Evolutionary conservation across 2,113 vertebrate genomes (phyloP).

Genomic region (Centropus unirufus): DNA sequence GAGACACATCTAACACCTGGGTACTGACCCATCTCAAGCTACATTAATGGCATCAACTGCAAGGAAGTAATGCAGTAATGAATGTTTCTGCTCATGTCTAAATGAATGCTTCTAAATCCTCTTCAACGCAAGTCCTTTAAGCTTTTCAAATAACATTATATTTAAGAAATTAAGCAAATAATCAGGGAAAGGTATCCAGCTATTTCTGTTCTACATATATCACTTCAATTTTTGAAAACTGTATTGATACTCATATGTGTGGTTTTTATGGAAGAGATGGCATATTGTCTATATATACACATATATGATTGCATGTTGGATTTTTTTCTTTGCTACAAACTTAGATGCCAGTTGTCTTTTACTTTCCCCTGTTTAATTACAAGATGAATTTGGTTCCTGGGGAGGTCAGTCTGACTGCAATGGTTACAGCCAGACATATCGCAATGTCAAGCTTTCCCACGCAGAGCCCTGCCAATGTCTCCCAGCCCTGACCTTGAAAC

Average conservation of each 20-base stretch:
- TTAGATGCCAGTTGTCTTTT: not conserved
- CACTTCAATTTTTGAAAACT: not conserved
- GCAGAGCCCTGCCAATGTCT: not conserved
- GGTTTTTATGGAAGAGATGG: not conserved
- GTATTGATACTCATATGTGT: fast-evolving
- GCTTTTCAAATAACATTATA: not conserved
- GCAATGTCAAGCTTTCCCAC: conserved; percentile 31
- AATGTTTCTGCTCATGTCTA: not conserved
- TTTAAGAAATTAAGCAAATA: not conserved
- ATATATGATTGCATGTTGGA: not conserved
- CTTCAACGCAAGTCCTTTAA: not conserved
- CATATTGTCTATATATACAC: not conserved
- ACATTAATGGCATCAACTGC: not conserved
- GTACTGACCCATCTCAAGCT: not conserved
- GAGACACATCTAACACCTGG: not conserved
- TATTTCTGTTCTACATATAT: not conserved
- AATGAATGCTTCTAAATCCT: not conserved
- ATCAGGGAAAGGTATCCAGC: not conserved
- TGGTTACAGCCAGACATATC: not conserved
- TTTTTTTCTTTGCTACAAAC: not conserved
- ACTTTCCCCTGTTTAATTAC: not conserved
- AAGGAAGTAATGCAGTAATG: not conserved
- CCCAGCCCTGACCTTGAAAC: conserved; percentile 22
- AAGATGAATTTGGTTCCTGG: not conserved
- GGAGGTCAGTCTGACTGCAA: conserved; percentile 43